Base-by-base conservation (phyloP, 2,797 vertebrate species). In the Chrysolophus pictus region DNA sequence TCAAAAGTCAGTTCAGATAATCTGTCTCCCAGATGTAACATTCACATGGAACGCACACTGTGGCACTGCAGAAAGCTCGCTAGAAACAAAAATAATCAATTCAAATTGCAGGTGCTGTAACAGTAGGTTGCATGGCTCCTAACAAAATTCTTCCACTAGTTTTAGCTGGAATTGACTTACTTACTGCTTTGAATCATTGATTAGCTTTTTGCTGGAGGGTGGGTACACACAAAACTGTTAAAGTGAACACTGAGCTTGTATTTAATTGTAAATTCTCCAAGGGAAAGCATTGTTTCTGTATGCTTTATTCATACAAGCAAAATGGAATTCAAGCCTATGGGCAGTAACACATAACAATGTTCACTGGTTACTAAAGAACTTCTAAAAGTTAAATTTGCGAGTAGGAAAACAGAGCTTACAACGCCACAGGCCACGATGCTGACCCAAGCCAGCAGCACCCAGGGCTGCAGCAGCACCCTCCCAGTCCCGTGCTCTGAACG, bases 31-130 rank as follows among this genome's bases (percentile, higher is more conserved):
- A 78, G 16, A 53, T 10, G 71, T 69, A 85, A 71, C 2, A 8
- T 11, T 83, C 3, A 29, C 55, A 22, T 0, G 0, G 17, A 83
- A 58, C 1, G 11, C 56, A 58, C 8, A 13, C n/a, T 33, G n/a
- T 4, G 3, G 46, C 73, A 28, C 15, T 65, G 33, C 55, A 75
- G 71, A 91, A 75, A 47, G 10, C 31, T 17, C 58, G 14, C 18
- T 18, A 16, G 35, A 26, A 75, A 69, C 17, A 60, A 69, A 44
- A 31, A 26, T 11, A 8, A 35, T 35, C 11, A 41, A 41, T 69
- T 49, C 47, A 70, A 56, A 23, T 23, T 31, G 35, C 58, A 76
- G 41, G 17, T 70, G 29, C 39, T 63, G 21, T 41, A 75, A 18
- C 47, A 69, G 68, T 0, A 42, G 49, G 3, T 42, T 26, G 33